Percentiles rank a stretch among this genome's conserved stretches.
These are phyloP conservation scores for Colossoma macropomum DNA, from an alignment of 2,113 vertebrate genomes.

Conservation along the genomic window DNA sequence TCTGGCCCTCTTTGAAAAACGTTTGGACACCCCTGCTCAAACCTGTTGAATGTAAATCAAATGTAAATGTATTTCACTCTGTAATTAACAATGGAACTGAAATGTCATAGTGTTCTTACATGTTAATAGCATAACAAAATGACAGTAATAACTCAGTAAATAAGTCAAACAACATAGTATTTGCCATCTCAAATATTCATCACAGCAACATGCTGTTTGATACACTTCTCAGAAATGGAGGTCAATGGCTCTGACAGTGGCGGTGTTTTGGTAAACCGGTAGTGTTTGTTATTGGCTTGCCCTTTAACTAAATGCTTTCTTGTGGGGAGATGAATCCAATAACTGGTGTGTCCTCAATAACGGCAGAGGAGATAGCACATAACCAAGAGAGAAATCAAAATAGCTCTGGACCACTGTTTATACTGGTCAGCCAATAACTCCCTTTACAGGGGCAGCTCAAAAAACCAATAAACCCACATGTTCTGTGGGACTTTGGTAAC, in stretches of 20 bases:
- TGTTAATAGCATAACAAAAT: no score
- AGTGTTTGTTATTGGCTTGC: slow-evolving; percentile 56
- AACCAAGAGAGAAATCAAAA: slow-evolving; percentile 58
- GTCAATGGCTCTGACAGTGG: slow-evolving; percentile 28
- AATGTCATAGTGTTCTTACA: no score
- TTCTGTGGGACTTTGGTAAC: slow-evolving; percentile 43
- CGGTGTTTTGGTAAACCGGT: slow-evolving; percentile 29
- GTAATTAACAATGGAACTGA: no score
- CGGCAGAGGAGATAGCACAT: slow-evolving; percentile 41
- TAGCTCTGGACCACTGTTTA: slow-evolving; percentile 45
- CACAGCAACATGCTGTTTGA: not conserved
- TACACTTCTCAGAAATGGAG: slow-evolving; percentile 23
- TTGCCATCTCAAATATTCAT: not conserved
- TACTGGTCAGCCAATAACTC: slow-evolving; percentile 55
- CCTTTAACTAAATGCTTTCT: slow-evolving; percentile 59
- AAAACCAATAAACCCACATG: slow-evolving; percentile 62
- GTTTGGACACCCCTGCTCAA: no score
- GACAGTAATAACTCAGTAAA: not conserved
- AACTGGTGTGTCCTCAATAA: slow-evolving; percentile 60
- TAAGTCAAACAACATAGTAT: not conserved
- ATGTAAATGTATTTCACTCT: no score
- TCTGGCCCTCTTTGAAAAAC: no score
- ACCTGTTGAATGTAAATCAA: no score
- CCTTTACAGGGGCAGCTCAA: slow-evolving; percentile 48
- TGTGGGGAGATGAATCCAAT: slow-evolving; percentile 57